Evolutionary conservation across 2,888 invertebrate genomes (phyloP).

Genomic region (Tipula unca): DNA sequence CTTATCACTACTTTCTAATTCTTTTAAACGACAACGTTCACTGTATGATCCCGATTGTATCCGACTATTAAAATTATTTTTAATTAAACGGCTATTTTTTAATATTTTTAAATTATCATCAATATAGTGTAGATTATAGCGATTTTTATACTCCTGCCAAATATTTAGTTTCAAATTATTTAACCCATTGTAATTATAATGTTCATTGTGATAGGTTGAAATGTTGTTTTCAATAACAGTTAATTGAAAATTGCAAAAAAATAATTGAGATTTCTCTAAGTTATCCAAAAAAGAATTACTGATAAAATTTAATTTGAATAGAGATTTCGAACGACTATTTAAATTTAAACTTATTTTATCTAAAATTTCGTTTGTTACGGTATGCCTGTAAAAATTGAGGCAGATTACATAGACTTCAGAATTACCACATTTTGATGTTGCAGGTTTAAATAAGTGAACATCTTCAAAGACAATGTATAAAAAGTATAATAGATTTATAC

Average conservation of each 20-base stretch:
- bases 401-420: slow-evolving; percentile 87
- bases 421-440: slow-evolving; percentile 89
- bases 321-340: slow-evolving; percentile 42
- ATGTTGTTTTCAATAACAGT: slow-evolving; percentile 60
- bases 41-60: background rate
- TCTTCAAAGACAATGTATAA: slow-evolving; percentile 64
- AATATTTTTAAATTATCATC: background rate
- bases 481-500: slow-evolving; percentile 69
- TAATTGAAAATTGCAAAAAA: slow-evolving; percentile 60
- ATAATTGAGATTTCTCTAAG: slow-evolving; percentile 53
- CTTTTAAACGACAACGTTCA: background rate
- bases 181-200: slow-evolving; percentile 25
- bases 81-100: background rate
- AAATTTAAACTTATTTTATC: slow-evolving; percentile 33
- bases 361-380: slow-evolving; percentile 19
- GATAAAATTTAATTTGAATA: slow-evolving; percentile 53
- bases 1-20: background rate
- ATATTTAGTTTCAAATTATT: background rate
- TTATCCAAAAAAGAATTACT: slow-evolving; percentile 56
- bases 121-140: background rate
- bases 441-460: slow-evolving; percentile 77
- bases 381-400: slow-evolving; percentile 37
- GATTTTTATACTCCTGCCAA: background rate
- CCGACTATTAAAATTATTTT: slow-evolving; percentile 15
- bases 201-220: slow-evolving; percentile 29